Conservation (phyloP, 2,888 invertebrate genomes). For the Coecobrya sp. region DNA sequence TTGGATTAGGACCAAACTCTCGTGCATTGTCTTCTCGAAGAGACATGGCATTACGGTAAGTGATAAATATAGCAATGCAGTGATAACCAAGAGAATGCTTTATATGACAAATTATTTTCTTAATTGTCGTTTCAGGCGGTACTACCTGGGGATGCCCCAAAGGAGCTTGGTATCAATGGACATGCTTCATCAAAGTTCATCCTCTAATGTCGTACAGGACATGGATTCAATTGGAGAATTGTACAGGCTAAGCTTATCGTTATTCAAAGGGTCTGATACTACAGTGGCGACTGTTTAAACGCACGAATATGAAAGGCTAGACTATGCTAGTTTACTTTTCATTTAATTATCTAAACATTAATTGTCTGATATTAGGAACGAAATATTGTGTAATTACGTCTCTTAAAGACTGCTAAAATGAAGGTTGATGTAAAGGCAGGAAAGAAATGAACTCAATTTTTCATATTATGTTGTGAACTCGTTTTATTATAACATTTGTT, state of each 20-base stretch:
- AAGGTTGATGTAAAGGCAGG: not conserved
- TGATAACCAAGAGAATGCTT: conserved; percentile 71
- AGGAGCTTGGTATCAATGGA: conserved; percentile 84
- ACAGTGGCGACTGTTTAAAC: conserved; percentile 17
- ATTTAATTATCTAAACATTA: not conserved
- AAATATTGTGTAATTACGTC: too few relatives aligned
- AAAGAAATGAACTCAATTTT: not conserved
- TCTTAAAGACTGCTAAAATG: not conserved
- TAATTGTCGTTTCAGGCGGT: conserved; percentile 77
- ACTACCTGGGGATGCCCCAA: conserved; percentile 84
- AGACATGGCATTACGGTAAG: conserved; percentile 91
- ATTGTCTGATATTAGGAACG: too few relatives aligned
- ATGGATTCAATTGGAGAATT: conserved; percentile 83
- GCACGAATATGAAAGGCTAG: not conserved
- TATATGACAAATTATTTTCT: not conserved
- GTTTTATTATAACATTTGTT: conserved; percentile 7
- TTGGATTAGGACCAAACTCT: conserved; percentile 91
- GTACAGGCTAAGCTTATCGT: conserved; percentile 82
- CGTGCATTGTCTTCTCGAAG: conserved; percentile 93
- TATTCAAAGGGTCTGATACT: conserved; percentile 78
- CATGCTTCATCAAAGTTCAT: conserved; percentile 80
- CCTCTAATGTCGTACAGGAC: conserved; percentile 79
- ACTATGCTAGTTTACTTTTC: not conserved
- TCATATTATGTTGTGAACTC: not conserved
- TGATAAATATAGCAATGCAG: conserved; percentile 92